phyloP scores from a whole-genome alignment of 2,797 vertebrate species.

The Prionace glauca region DNA sequence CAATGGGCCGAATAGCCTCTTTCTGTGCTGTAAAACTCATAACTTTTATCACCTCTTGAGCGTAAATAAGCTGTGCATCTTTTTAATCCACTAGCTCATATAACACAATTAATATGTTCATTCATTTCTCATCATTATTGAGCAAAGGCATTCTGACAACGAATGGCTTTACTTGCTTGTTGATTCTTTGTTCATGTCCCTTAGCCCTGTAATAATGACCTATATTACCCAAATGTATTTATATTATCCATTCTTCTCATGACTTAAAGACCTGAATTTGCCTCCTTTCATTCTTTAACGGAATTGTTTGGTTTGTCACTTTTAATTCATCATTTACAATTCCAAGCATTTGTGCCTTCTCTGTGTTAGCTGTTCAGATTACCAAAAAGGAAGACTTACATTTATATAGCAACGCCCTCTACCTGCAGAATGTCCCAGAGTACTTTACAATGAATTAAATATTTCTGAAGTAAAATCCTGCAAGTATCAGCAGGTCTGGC shows the following conservation, averaged over 20 bases:
- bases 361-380: too few species aligned
- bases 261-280: background rate
- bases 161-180: background rate
- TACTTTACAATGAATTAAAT: too few species aligned
- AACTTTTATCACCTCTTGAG: too few species aligned
- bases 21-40: too few species aligned
- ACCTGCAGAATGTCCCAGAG: too few species aligned
- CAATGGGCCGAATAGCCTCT: too few species aligned
- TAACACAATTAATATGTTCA: background rate
- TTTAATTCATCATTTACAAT: background rate
- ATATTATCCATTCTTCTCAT: background rate
- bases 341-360: too few species aligned
- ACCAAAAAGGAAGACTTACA: too few species aligned
- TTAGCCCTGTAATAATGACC: background rate
- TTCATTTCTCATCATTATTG: background rate
- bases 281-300: background rate
- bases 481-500: too few species aligned
- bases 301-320: background rate
- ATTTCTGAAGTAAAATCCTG: too few species aligned
- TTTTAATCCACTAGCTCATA: background rate
- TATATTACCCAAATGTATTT: background rate
- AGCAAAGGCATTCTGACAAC: background rate
- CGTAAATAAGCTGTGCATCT: too few species aligned
- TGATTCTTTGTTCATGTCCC: background rate
- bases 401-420: too few species aligned